A percentile compares a stretch with the other conserved stretches of the same genome.
These are phyloP conservation scores for Dasypolia templi DNA, from an alignment of 2,888 invertebrate genomes.

Conservation along the genomic window DNA sequence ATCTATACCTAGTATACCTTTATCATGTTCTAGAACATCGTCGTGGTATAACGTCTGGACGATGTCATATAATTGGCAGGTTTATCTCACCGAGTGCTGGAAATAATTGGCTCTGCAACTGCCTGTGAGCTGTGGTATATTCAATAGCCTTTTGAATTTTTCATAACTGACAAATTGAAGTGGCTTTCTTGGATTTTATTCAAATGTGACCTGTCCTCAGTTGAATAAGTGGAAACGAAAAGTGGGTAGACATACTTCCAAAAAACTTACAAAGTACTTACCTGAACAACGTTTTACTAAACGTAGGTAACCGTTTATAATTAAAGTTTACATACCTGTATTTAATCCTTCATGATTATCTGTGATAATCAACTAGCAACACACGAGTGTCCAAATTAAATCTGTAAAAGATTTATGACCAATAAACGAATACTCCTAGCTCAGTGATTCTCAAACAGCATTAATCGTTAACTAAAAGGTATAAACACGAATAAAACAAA, in stretches of 20 bases:
- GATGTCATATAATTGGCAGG: constrained; percentile 47
- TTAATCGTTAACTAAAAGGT: not conserved
- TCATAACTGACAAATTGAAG: constrained; percentile 9
- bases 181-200: not conserved
- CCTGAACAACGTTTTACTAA: not conserved
- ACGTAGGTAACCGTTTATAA: too few species aligned
- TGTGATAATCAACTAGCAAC: not conserved
- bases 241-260: not conserved
- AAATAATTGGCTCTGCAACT: constrained; percentile 53
- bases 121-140: not conserved
- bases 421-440: constrained; percentile 23
- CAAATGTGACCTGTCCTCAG: not conserved
- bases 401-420: constrained; percentile 21
- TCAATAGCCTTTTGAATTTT: constrained; percentile 16
- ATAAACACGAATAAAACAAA: not conserved
- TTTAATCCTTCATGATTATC: too few species aligned
- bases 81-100: constrained; percentile 36
- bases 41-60: not conserved
- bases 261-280: not conserved
- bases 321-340: not conserved
- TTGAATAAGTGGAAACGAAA: not conserved
- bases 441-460: constrained; percentile 13
- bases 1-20: not conserved
- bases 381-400: constrained; percentile 12
- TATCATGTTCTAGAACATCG: too few species aligned